Evolutionary conservation across 2,888 invertebrate species (phyloP), one percentile per base, ranked within the genome.

Genomic region (Ectemnius lituratus): DNA sequence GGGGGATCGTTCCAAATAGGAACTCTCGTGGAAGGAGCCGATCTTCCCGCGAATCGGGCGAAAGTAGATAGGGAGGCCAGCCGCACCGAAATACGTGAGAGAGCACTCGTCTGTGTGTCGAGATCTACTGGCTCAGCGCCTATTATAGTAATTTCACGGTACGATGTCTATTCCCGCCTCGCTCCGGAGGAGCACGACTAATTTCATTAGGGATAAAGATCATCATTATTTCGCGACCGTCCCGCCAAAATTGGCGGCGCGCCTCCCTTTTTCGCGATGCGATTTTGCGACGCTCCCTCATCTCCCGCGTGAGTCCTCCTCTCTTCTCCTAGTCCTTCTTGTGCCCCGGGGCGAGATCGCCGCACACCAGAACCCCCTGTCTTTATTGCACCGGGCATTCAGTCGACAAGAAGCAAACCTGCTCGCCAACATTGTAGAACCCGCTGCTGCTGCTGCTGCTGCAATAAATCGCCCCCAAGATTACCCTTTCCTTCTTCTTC

Each of bases 171-270:
- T 88, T 86, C 86, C 83, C 83, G 86, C 37, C 37, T 37, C 82
- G 87, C 84, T 84, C 81, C 85, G 80, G 77, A 86, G 86, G 86
- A 85, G 84, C 84, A 86, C 83, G 81, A 86, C 90, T 90, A 90
- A 90, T 90, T 90, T 90, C 90, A 90, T 90, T 90, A 90, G 89
- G 88, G 90, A 90, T 90, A 90, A 90, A 90, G 88, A 90, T 90
- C 88, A 88, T 90, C 87, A 90, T 90, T 90, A 90, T 86, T 85
- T 86, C 82, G 84, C 87, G 84, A 81, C 85, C 80, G 73, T 83
- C 81, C 80, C 81, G 78, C 37, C 37, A 81, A 82, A 83, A 83
- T 84, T 84, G 78, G 75, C 57, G 75, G 70, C 80, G 72, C 67
- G 74, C 76, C 82, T 78, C 80, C 75, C 65, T 45, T 75, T 74